Conservation (phyloP, 2,797 vertebrate genomes). For the Epinephelus coioides region DNA sequence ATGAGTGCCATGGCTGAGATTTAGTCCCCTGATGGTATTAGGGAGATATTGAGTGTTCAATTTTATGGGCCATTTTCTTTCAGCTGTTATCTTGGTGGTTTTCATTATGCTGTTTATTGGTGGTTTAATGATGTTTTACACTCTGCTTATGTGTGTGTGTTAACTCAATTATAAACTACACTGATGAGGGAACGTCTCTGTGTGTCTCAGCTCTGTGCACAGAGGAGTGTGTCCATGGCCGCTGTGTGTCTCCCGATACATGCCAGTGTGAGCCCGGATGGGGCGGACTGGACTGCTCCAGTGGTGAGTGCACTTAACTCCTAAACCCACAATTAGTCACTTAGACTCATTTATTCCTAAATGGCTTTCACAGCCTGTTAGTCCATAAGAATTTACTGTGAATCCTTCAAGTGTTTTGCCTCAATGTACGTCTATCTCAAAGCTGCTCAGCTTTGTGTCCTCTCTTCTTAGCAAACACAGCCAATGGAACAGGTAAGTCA, state of each 20-base stretch:
- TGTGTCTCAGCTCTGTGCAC: constrained; percentile 91
- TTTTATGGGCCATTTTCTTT: constrained; percentile 71
- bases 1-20: constrained; percentile 62
- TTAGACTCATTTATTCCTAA: constrained; percentile 76
- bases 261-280: constrained; percentile 99
- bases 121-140: constrained; percentile 67
- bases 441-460: constrained; percentile 83
- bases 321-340: constrained; percentile 56
- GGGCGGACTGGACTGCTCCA: constrained; percentile 98
- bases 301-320: constrained; percentile 90
- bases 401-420: constrained; percentile 67
- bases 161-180: constrained; percentile 49
- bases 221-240: constrained; percentile 96
- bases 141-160: constrained; percentile 36
- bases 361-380: constrained; percentile 75
- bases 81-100: constrained; percentile 64
- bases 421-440: constrained; percentile 74
- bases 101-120: constrained; percentile 70
- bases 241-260: constrained; percentile 97
- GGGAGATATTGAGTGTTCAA: constrained; percentile 66
- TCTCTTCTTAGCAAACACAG: constrained; percentile 82
- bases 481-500: constrained; percentile 84
- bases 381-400: constrained; percentile 67
- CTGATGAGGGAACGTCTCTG: constrained; percentile 63
- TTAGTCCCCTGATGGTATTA: constrained; percentile 65